Evolutionary conservation across 2,113 vertebrate genomes (phyloP).

Genomic region (Furnarius figulus): DNA sequence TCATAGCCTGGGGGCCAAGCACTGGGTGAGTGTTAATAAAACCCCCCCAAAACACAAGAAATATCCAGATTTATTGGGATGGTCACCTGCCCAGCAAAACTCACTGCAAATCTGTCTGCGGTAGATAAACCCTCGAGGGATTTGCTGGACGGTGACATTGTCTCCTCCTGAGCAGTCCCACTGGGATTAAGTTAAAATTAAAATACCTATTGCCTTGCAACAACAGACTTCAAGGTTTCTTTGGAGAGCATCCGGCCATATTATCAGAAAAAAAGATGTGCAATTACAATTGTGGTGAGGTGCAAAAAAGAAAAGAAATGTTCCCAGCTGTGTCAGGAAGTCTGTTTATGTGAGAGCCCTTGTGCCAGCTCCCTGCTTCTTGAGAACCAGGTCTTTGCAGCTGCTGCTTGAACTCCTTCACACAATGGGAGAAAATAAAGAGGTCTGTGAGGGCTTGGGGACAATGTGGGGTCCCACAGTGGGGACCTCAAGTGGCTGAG

Average conservation of each 20-base stretch:
- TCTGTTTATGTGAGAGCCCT: background rate
- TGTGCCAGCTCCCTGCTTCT: background rate
- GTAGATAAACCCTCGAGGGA: background rate
- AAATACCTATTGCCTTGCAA: background rate
- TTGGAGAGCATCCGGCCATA: slow-evolving; percentile 14
- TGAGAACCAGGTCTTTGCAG: background rate
- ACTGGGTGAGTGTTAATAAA: background rate
- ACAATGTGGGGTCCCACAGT: accelerated
- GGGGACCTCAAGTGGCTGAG: background rate
- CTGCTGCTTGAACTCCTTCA: background rate
- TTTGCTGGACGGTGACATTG: background rate
- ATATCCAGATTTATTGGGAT: background rate
- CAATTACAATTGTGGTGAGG: background rate
- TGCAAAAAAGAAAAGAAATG: background rate
- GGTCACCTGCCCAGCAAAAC: background rate
- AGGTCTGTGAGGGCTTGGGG: background rate
- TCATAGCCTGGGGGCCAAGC: background rate
- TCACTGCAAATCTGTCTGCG: background rate
- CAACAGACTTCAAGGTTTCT: background rate
- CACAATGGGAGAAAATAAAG: no score
- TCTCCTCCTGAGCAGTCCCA: background rate
- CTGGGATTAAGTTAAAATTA: background rate
- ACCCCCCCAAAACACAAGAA: background rate
- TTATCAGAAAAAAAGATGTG: background rate
- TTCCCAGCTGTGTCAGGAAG: background rate